phyloP scores from a whole-genome alignment of 2,113 vertebrate genomes.

The Ophthalmolycus amberensis region DNA sequence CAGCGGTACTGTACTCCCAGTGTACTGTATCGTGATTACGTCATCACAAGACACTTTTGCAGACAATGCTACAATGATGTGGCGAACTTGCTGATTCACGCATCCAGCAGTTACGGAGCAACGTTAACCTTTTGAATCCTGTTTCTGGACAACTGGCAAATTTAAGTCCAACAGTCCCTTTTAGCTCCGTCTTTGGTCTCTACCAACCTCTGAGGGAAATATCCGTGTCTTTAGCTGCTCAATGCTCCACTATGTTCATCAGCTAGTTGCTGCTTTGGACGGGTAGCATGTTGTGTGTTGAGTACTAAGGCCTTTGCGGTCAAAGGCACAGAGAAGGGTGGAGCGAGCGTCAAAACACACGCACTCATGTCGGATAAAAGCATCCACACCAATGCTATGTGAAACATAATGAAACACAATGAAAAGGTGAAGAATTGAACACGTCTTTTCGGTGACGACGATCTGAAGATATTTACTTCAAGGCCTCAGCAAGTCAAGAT shows the following conservation, averaged over 20 bases:
- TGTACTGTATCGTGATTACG: constrained; percentile 8
- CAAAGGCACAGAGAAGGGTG: not conserved
- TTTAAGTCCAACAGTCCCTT: no score
- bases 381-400: not conserved
- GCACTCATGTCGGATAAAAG: constrained; percentile 1
- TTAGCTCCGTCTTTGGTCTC: not conserved
- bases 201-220: not conserved
- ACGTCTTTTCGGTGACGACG: no score
- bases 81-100: not conserved
- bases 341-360: not conserved
- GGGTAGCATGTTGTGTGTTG: not conserved
- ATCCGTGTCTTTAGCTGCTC: no score
- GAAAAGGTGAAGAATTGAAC: not conserved
- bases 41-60: constrained; percentile 4
- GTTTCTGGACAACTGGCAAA: no score
- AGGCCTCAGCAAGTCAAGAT: not conserved
- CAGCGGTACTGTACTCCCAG: constrained; percentile 33
- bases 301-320: not conserved
- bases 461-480: not conserved
- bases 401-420: not conserved
- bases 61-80: not conserved
- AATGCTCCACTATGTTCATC: not conserved
- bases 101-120: not conserved
- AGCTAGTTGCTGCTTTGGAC: not conserved
- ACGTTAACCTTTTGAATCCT: not conserved